Evolutionary conservation across 1,140 invertebrate genomes (phyloP).

Genomic region (Pseudomyrmex concolor): DNA sequence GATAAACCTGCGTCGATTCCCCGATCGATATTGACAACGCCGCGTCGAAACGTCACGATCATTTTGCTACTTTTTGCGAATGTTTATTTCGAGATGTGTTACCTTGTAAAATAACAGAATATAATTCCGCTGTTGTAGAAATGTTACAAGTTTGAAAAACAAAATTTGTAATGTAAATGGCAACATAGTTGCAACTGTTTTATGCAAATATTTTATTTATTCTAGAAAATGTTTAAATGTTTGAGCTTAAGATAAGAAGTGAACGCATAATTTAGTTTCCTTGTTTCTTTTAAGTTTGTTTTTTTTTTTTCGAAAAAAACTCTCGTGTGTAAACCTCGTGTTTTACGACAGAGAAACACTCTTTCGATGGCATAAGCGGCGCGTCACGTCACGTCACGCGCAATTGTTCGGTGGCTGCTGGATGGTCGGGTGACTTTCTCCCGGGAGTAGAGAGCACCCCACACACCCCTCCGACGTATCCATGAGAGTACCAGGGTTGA

Average conservation of each 20-base stretch:
- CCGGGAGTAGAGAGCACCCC: constrained; percentile 28
- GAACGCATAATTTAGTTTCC: too few species aligned
- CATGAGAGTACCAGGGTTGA: constrained; percentile 58
- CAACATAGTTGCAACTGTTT: too few species aligned
- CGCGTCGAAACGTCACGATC: neutral
- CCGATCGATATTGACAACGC: constrained; percentile 39
- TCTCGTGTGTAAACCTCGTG: constrained; percentile 2
- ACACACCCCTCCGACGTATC: neutral
- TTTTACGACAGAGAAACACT: constrained; percentile 2
- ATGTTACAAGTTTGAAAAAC: too few species aligned
- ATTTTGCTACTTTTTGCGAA: constrained; percentile 6
- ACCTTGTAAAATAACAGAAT: too few species aligned
- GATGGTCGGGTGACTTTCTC: constrained; percentile 50
- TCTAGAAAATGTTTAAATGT: neutral
- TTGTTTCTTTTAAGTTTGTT: neutral
- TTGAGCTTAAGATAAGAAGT: neutral
- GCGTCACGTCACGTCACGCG: constrained; percentile 46
- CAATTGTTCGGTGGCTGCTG: constrained; percentile 62
- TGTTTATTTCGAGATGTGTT: neutral
- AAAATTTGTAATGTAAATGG: too few species aligned
- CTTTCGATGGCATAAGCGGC: constrained; percentile 17
- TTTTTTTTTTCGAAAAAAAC: neutral
- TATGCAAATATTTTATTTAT: too few species aligned
- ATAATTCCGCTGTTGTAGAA: too few species aligned
- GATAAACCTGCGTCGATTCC: constrained; percentile 62